Percentiles rank a stretch among this genome's conserved stretches.
These are phyloP conservation scores for Drosophila nigricruria DNA, from an alignment of 2,888 invertebrate species.

Conservation along the genomic window DNA sequence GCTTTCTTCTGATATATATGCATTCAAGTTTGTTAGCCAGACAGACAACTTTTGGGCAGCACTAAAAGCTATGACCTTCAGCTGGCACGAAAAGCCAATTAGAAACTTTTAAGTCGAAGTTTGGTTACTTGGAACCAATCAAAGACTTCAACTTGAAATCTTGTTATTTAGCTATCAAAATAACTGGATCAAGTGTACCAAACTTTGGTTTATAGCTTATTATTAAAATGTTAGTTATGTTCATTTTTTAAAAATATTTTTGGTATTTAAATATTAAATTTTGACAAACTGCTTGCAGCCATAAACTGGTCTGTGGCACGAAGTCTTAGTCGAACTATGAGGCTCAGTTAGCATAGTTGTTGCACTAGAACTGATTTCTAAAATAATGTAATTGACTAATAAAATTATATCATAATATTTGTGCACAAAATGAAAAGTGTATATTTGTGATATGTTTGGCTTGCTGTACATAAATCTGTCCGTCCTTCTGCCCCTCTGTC, in stretches of 20 bases:
- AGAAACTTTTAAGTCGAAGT: no score
- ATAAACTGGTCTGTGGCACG: no score
- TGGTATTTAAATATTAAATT: no score
- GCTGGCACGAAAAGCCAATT: neutral
- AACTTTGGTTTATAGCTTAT: neutral
- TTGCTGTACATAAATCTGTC: neutral
- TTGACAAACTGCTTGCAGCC: neutral
- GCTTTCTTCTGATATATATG: neutral
- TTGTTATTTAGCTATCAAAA: neutral
- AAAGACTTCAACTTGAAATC: neutral
- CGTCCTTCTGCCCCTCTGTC: neutral
- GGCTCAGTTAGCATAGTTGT: no score
- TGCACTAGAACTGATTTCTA: no score
- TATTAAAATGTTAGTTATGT: neutral
- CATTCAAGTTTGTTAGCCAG: neutral
- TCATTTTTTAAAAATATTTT: neutral
- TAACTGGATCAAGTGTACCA: neutral
- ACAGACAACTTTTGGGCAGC: neutral
- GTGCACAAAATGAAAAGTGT: neutral
- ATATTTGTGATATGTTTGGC: neutral
- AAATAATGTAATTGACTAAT: no score
- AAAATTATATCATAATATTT: neutral
- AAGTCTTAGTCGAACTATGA: no score
- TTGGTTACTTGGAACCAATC: neutral
- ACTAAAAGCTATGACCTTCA: neutral